These are phyloP conservation scores for Artemia franciscana DNA, from an alignment of 1,140 invertebrate species.

Conservation along the genomic window DNA sequence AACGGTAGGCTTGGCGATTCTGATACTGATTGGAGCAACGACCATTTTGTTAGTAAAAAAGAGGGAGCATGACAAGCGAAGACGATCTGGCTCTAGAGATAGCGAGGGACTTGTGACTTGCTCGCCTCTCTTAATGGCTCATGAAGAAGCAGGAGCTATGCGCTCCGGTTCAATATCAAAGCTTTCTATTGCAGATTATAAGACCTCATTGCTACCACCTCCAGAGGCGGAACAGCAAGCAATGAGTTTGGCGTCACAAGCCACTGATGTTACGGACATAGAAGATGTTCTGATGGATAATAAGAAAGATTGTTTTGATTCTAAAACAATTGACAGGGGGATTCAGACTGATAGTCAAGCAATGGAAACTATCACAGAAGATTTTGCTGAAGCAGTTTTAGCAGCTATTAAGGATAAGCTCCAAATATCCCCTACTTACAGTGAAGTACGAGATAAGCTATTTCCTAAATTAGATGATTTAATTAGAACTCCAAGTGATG, in stretches of 20 bases:
- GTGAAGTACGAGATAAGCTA: conserved; percentile 7
- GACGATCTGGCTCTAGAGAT: neutral
- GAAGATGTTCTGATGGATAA: neutral
- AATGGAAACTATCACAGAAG: conserved; percentile 3
- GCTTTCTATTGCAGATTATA: conserved; percentile 7
- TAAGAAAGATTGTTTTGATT: neutral
- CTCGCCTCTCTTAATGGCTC: neutral
- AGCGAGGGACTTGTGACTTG: neutral
- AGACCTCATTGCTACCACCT: neutral
- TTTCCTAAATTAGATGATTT: neutral
- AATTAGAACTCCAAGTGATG: neutral
- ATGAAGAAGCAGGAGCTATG: neutral
- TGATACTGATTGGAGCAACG: neutral
- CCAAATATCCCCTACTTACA: conserved; percentile 6
- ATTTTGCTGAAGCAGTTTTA: conserved; percentile 7
- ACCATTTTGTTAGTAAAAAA: neutral
- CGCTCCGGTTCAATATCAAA: conserved; percentile 7
- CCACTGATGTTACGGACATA: conserved; percentile 3
- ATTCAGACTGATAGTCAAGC: conserved; percentile 3
- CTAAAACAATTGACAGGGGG: conserved; percentile 4
- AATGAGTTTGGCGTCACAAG: neutral
- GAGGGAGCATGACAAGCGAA: neutral
- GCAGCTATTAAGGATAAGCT: conserved; percentile 7
- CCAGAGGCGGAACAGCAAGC: neutral
- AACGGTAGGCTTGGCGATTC: neutral